phyloP scores from a whole-genome alignment of 2,113 vertebrate genomes.

The Oenanthe melanoleuca region DNA sequence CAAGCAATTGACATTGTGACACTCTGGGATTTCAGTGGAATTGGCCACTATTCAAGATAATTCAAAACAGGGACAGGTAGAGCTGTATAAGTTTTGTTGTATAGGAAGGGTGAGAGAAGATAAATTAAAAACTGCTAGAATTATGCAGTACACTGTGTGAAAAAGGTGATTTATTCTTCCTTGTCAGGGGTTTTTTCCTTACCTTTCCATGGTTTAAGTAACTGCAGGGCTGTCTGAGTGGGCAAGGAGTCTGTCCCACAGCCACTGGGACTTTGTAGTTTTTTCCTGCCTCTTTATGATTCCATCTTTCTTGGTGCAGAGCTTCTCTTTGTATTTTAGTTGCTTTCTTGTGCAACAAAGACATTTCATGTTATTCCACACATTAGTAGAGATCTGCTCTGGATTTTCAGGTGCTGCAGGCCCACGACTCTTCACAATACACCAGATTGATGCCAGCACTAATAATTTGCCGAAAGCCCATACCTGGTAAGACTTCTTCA shows the following conservation, averaged over 20 bases:
- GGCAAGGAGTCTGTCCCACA: not conserved
- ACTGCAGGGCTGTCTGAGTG: not conserved
- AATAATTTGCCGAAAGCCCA: conserved; percentile 98
- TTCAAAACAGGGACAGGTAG: not conserved
- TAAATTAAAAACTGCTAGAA: not conserved
- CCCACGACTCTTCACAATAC: conserved; percentile 95
- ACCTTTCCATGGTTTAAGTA: not conserved
- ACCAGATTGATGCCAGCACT: conserved; percentile 96
- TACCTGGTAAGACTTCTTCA: conserved; percentile 85
- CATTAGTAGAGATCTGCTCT: not conserved
- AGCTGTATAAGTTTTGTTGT: not conserved
- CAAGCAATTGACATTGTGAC: not conserved
- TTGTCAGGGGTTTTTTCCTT: not conserved
- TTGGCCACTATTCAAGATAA: not conserved
- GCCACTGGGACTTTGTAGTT: not conserved
- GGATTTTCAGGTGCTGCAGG: conserved; percentile 88
- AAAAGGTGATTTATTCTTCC: not conserved
- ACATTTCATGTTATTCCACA: not conserved
- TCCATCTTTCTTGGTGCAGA: not conserved
- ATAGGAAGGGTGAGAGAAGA: not conserved
- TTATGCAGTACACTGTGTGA: not conserved
- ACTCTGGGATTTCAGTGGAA: not conserved
- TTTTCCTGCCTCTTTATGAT: not conserved
- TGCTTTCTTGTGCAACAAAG: not conserved
- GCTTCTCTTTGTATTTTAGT: not conserved